These are phyloP conservation scores for Liparis tanakae DNA, from an alignment of 2,797 vertebrate genomes.

Conservation along the genomic window DNA sequence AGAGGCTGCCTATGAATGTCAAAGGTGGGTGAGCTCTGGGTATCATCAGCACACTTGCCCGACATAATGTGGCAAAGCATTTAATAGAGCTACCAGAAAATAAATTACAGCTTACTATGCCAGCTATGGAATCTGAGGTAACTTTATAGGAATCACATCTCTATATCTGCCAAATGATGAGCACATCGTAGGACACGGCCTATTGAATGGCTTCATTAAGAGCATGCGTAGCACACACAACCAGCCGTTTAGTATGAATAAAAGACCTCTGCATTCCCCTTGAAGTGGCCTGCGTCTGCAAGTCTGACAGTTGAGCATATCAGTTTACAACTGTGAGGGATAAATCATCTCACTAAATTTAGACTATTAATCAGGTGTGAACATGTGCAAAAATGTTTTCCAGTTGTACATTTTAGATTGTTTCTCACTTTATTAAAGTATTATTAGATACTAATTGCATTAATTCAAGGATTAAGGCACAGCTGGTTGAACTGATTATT, in stretches of 20 bases:
- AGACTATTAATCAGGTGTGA: constrained; percentile 79
- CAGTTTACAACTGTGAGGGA: constrained; percentile 76
- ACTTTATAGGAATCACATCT: background rate
- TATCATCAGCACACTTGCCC: constrained; percentile 30
- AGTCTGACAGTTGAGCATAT: constrained; percentile 69
- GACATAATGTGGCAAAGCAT: constrained; percentile 22
- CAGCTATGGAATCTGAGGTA: background rate
- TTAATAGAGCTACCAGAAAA: constrained; percentile 1
- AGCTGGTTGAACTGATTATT: background rate
- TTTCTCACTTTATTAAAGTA: background rate
- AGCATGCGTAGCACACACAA: background rate
- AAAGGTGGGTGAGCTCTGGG: constrained; percentile 58
- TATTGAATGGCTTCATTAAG: constrained; percentile 24
- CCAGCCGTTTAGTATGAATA: constrained; percentile 28
- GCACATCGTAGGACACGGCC: background rate
- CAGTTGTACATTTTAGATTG: constrained; percentile 10
- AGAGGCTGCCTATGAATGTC: constrained; percentile 77
- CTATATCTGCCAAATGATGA: background rate
- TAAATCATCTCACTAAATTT: constrained; percentile 81
- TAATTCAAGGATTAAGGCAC: background rate
- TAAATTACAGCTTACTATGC: constrained; percentile 14
- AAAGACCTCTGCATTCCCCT: constrained; percentile 66
- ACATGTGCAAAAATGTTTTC: constrained; percentile 58
- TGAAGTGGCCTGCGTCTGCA: constrained; percentile 63
- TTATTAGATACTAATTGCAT: background rate